phyloP scores from a whole-genome alignment of 2,113 vertebrate genomes.

The Tachysurus vachellii region DNA sequence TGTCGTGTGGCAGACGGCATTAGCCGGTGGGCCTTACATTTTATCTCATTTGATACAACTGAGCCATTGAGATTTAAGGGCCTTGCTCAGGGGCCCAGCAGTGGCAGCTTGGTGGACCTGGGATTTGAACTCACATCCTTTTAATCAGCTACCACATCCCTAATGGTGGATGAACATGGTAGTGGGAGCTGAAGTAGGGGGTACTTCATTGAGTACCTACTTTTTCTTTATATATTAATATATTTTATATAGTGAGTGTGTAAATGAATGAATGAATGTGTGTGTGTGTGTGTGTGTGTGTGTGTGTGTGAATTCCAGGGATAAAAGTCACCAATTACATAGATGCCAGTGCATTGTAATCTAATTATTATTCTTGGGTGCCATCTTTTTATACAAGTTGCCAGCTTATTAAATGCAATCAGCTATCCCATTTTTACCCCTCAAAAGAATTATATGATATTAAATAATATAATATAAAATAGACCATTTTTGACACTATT shows the following conservation, averaged over 20 bases:
- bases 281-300: slow-evolving; percentile 12
- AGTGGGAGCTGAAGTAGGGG: neutral
- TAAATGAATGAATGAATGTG: slow-evolving; percentile 14
- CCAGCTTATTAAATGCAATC: neutral
- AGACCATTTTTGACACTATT: neutral
- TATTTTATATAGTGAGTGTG: neutral
- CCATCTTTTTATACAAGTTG: neutral
- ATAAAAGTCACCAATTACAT: neutral
- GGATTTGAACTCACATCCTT: no score
- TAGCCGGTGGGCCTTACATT: no score
- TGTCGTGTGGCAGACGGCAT: no score
- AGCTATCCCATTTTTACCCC: neutral
- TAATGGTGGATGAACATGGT: neutral
- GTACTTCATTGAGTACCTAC: neutral
- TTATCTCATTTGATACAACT: no score
- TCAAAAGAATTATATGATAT: neutral
- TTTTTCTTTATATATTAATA: neutral
- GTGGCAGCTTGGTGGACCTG: no score
- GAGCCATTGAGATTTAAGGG: no score
- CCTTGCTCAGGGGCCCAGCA: no score
- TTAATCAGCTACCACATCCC: no score
- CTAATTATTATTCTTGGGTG: neutral
- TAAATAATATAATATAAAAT: neutral
- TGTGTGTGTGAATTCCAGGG: neutral
- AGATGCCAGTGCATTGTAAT: neutral